Evolutionary conservation across 2,797 vertebrate species (phyloP), one percentile per base, ranked within the genome.

Genomic region (Cetoscarus ocellatus): DNA sequence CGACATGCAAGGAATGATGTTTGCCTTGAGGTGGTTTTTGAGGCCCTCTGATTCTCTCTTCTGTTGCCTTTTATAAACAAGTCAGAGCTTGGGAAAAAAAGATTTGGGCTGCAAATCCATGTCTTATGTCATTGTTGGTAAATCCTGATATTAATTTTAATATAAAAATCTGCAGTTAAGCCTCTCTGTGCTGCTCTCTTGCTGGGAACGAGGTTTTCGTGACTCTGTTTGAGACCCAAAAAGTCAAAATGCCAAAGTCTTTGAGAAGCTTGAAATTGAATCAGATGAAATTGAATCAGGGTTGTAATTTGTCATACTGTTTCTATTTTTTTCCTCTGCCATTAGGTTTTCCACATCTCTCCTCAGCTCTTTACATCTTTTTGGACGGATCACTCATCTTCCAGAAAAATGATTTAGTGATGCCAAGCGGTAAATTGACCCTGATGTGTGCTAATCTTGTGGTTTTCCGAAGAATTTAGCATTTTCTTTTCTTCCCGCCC

Each of bases 241-340:
- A 47, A 19, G 58, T 66, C 49, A 67, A 58, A 50, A 67, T 75
- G 67, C 67, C 60, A 71, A 67, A 77, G 67, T 11, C 44, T 43
- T 19, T 38, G 19, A 70, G 66, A 64, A 53, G 66, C 63, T 45
- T 44, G 38, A 79, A 74, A 82, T 82, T 57, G 48, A 83, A 79
- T 82, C 56, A 65, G 53, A 56, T 64, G 18, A 73, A 88, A 90
- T 76, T 80, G 17, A 86, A 79, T 88, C 80, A 61, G 68, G 65
- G 67, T 61, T 50, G 1, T n/a, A 38, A 14, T 40, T 82, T 60
- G 48, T 83, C 74, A 55, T 60, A 73, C 58, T 61, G 62, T 61
- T 79, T 75, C 73, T 62, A 65, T 80, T 84, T 83, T 73, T 61
- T 75, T 47, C 52, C 39, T 5, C 10, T 38, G 10, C 34, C 15